phyloP scores from a whole-genome alignment of 2,888 invertebrate species.

The Nomada fabriciana region DNA sequence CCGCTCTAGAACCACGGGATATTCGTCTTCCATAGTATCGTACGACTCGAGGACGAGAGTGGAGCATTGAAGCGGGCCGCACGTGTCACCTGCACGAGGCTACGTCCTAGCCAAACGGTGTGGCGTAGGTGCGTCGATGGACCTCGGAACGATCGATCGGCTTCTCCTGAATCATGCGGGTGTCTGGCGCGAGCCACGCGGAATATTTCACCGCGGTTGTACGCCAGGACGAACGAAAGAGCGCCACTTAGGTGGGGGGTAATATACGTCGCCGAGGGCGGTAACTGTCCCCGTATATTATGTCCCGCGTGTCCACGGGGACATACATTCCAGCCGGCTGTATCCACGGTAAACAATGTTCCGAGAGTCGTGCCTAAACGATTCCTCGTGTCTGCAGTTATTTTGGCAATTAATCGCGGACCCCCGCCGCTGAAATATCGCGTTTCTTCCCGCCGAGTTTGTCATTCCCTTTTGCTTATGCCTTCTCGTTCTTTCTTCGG shows the following conservation, averaged over 20 bases:
- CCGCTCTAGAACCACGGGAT: not conserved
- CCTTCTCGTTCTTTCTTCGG: not conserved
- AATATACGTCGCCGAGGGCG: constrained; percentile 80
- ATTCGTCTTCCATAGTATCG: not conserved
- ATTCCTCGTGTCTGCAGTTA: constrained; percentile 81
- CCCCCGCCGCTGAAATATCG: constrained; percentile 57
- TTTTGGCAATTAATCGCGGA: constrained; percentile 81
- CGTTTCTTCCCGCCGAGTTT: constrained; percentile 50
- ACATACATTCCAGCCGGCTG: constrained; percentile 70
- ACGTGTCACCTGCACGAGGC: constrained; percentile 22
- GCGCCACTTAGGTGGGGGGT: constrained; percentile 76
- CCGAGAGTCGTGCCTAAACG: constrained; percentile 77
- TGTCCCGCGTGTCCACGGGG: constrained; percentile 74
- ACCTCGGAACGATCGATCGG: constrained; percentile 52
- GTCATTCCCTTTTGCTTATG: constrained; percentile 37
- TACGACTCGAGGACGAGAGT: not conserved
- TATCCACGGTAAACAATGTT: constrained; percentile 74
- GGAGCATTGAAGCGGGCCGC: not conserved
- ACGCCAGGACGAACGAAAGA: constrained; percentile 44
- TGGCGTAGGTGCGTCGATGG: constrained; percentile 20
- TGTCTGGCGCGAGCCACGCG: constrained; percentile 48
- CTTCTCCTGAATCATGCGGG: constrained; percentile 55
- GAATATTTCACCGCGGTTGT: constrained; percentile 55
- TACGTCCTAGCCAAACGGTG: too few relatives aligned
- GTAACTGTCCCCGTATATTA: constrained; percentile 82